Percentiles rank a stretch among this genome's conserved stretches.
Conservation (phyloP, 2,888 invertebrate species). For the Parnassius glacialis region DNA sequence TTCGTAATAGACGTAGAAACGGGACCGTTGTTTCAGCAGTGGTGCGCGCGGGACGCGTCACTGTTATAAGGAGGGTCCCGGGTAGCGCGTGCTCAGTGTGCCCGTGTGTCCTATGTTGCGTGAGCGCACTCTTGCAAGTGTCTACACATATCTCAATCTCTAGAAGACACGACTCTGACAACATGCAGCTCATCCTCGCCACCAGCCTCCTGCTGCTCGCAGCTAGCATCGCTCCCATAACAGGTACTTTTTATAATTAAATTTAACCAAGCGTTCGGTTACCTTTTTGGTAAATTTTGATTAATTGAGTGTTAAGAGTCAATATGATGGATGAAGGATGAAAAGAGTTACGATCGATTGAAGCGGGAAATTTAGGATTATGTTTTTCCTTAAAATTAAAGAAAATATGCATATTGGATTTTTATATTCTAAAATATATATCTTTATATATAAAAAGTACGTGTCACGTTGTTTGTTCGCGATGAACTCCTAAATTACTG, state of each 20-base stretch:
- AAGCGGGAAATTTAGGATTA: neutral
- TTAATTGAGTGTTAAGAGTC: neutral
- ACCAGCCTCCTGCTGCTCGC: constrained; percentile 77
- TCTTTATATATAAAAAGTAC: too few relatives aligned
- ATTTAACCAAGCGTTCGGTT: constrained; percentile 9
- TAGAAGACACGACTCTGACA: constrained; percentile 45
- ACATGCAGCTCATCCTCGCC: constrained; percentile 77
- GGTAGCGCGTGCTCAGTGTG: constrained; percentile 77
- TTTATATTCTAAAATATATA: too few relatives aligned
- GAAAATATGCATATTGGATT: too few relatives aligned
- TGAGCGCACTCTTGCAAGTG: constrained; percentile 64
- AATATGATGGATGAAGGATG: too few relatives aligned
- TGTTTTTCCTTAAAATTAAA: too few relatives aligned
- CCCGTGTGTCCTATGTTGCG: constrained; percentile 76
- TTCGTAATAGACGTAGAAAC: constrained; percentile 3
- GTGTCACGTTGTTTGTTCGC: too few relatives aligned
- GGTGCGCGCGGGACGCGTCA: constrained; percentile 73
- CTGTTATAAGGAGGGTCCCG: constrained; percentile 77
- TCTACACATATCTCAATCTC: constrained; percentile 40
- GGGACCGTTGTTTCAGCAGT: constrained; percentile 45
- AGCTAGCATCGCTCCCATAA: constrained; percentile 73
- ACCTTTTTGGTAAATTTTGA: constrained; percentile 11
- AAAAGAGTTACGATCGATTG: neutral
- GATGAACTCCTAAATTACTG: too few relatives aligned
- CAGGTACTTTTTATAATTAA: constrained; percentile 68